phyloP scores from a whole-genome alignment of 2,888 invertebrate species.

The Drosophila niveifrons region DNA sequence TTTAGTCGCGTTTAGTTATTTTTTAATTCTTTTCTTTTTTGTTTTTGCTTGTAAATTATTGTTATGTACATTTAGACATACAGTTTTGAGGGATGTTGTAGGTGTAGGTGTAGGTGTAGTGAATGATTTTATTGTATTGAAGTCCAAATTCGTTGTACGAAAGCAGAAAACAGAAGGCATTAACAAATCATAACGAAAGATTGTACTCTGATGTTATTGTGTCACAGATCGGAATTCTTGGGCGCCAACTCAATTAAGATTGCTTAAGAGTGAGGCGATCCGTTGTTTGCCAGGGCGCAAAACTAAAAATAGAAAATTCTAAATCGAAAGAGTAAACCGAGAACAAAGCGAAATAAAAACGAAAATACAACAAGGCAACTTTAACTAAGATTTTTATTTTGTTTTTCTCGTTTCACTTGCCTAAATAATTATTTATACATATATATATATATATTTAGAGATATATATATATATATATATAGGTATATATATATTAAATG shows the following conservation, averaged over 20 bases:
- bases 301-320: constrained; percentile 23
- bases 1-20: constrained; percentile 58
- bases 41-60: constrained; percentile 75
- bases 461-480: constrained; percentile 47
- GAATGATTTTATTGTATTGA: background rate
- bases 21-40: constrained; percentile 9
- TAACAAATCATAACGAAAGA: constrained; percentile 10
- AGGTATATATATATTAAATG: constrained; percentile 50
- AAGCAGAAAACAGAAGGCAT: constrained; percentile 32
- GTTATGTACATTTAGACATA: constrained; percentile 81
- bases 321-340: constrained; percentile 10
- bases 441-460: constrained; percentile 34
- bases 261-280: constrained; percentile 8
- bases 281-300: constrained; percentile 26
- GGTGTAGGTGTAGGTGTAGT: constrained; percentile 31
- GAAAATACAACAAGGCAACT: constrained; percentile 61
- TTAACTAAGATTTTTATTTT: constrained; percentile 64
- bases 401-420: constrained; percentile 64
- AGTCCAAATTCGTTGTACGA: constrained; percentile 63
- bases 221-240: constrained; percentile 14
- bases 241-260: constrained; percentile 10
- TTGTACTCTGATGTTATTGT: background rate
- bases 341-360: constrained; percentile 20
- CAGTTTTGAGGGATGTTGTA: constrained; percentile 43
- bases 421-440: constrained; percentile 54